Evolutionary conservation across 2,797 vertebrate species (phyloP).

Genomic region (Dendrocincla tyrannina): DNA sequence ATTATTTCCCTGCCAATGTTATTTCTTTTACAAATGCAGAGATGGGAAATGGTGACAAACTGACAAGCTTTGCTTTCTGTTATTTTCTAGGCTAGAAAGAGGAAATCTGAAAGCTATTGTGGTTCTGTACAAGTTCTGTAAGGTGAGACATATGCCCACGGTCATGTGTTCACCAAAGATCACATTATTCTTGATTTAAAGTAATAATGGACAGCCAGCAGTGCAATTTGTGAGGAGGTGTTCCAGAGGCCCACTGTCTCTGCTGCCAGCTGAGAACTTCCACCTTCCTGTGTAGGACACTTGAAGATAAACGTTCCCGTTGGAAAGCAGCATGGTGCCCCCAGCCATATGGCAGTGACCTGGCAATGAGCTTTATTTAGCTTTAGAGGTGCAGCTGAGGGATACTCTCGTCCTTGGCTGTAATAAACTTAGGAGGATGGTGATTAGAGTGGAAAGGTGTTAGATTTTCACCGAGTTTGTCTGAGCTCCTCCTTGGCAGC

Average conservation of each 20-base stretch:
- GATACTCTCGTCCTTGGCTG: neutral
- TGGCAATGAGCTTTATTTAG: neutral
- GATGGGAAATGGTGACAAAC: constrained; percentile 58
- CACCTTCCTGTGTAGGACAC: neutral
- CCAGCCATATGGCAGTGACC: neutral
- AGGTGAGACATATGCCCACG: neutral
- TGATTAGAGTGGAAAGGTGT: neutral
- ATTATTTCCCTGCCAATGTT: constrained; percentile 72
- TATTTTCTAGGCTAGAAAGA: constrained; percentile 26
- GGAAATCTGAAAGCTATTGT: neutral
- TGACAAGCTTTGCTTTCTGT: constrained; percentile 45
- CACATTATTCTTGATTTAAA: neutral
- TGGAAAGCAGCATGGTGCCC: neutral
- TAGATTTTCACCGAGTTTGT: neutral
- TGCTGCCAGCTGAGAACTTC: neutral
- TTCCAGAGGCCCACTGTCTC: neutral
- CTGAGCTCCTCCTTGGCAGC: neutral
- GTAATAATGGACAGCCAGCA: neutral
- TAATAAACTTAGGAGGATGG: neutral
- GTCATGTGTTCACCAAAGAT: neutral
- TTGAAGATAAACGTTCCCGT: neutral
- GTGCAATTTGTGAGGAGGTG: neutral
- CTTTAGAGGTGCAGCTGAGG: neutral
- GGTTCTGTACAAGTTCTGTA: neutral
- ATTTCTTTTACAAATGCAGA: constrained; percentile 71